Conservation (phyloP, 2,888 invertebrate genomes). For the Drosophila atroscutellata region DNA sequence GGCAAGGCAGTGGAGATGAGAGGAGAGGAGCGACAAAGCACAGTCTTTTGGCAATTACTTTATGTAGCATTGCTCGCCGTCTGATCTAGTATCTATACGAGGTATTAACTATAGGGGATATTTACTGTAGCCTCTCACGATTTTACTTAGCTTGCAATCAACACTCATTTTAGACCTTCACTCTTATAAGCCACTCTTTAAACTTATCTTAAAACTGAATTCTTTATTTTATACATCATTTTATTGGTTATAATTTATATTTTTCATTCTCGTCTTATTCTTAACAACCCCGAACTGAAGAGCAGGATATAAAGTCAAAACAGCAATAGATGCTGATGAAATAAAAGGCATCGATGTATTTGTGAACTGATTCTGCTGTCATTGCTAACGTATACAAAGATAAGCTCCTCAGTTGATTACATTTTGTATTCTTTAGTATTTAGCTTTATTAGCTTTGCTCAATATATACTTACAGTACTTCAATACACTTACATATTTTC, state of each 20-base stretch:
- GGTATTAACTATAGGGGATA: not conserved
- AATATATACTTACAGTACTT: not conserved
- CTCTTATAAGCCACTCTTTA: not conserved
- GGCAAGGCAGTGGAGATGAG: not conserved
- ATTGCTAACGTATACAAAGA: not conserved
- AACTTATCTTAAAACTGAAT: not conserved
- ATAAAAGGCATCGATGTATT: not conserved
- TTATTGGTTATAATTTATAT: not conserved
- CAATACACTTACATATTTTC: not conserved
- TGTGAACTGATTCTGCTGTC: not conserved
- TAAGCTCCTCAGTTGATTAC: slow-evolving; percentile 3
- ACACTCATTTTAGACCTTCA: not conserved
- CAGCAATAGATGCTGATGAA: not conserved
- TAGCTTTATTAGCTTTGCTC: slow-evolving; percentile 2
- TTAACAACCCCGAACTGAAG: not conserved
- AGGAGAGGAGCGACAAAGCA: not conserved
- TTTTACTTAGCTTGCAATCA: not conserved
- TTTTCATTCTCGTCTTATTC: not conserved
- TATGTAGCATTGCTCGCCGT: slow-evolving; percentile 56
- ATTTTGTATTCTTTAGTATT: slow-evolving; percentile 2
- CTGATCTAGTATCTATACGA: slow-evolving; percentile 27
- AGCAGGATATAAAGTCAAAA: not conserved
- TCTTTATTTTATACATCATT: not conserved
- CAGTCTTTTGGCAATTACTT: slow-evolving; percentile 67
- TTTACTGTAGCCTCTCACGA: not conserved